A percentile compares a stretch with the other conserved stretches of the same genome.
phyloP scores from a whole-genome alignment of 1,140 invertebrate species.

The Calosoma granatense region DNA sequence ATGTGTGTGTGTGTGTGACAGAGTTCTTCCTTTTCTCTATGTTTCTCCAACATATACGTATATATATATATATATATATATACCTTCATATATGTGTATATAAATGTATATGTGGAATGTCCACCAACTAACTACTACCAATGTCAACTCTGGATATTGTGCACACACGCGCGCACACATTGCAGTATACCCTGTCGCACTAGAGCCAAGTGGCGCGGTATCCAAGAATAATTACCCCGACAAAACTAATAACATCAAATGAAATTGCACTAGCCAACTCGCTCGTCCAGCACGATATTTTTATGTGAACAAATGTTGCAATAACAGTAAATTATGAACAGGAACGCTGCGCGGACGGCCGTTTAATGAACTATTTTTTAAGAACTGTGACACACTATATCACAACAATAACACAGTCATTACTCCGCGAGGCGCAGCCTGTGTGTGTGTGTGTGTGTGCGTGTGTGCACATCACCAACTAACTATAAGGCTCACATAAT shows the following conservation, averaged over 20 bases:
- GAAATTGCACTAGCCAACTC: background rate
- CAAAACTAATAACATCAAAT: conserved; percentile 8
- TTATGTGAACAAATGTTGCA: conserved; percentile 9
- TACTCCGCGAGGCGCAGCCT: background rate
- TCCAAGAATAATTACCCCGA: background rate
- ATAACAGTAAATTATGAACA: conserved; percentile 1
- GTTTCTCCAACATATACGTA: background rate
- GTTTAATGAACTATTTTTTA: conserved; percentile 7
- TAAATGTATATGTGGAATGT: background rate
- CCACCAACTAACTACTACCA: too few species aligned
- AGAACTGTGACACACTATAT: background rate
- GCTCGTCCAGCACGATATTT: background rate
- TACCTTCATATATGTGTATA: background rate
- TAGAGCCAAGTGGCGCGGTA: background rate
- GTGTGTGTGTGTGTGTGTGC: too few species aligned
- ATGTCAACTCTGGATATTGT: too few species aligned
- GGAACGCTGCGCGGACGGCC: background rate
- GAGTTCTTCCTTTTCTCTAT: too few species aligned
- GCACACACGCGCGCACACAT: too few species aligned
- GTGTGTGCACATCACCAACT: too few species aligned
- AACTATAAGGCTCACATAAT: too few species aligned
- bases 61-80: conserved; percentile 1
- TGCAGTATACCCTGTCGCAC: too few species aligned
- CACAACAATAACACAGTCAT: background rate
- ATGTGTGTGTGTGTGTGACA: background rate